Percentiles rank a stretch among this genome's conserved stretches.
Evolutionary conservation across 2,113 vertebrate species (phyloP).

Genomic region (Erythrocercus mccallii): DNA sequence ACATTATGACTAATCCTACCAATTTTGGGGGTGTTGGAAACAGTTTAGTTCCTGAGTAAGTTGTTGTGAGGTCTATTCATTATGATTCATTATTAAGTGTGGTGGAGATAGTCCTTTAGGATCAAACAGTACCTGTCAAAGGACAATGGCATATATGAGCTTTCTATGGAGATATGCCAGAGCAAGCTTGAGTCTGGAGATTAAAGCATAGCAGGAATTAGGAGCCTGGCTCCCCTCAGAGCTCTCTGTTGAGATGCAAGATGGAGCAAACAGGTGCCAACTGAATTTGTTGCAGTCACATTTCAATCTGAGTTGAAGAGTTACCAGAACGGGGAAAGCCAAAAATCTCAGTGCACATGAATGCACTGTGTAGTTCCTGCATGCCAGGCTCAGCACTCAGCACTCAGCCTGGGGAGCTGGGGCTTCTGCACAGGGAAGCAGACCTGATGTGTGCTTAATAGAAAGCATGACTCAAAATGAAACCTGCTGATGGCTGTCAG

Average conservation of each 20-base stretch:
- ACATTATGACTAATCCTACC: neutral
- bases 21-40: neutral
- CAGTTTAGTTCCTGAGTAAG: neutral
- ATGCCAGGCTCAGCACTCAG: neutral
- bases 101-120: neutral
- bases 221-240: neutral
- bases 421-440: neutral
- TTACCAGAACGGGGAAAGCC: neutral
- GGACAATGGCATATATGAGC: neutral
- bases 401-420: neutral
- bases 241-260: neutral
- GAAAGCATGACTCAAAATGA: slow-evolving; percentile 8
- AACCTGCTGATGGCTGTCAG: neutral
- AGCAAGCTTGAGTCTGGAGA: neutral
- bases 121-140: neutral
- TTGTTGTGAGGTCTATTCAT: neutral
- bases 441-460: neutral
- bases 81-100: neutral
- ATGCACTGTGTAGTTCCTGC: neutral
- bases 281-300: neutral
- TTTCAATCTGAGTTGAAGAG: neutral
- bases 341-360: neutral
- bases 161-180: neutral
- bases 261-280: neutral
- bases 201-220: neutral